phyloP scores from a whole-genome alignment of 2,113 vertebrate species.

The Phodopus roborovskii region DNA sequence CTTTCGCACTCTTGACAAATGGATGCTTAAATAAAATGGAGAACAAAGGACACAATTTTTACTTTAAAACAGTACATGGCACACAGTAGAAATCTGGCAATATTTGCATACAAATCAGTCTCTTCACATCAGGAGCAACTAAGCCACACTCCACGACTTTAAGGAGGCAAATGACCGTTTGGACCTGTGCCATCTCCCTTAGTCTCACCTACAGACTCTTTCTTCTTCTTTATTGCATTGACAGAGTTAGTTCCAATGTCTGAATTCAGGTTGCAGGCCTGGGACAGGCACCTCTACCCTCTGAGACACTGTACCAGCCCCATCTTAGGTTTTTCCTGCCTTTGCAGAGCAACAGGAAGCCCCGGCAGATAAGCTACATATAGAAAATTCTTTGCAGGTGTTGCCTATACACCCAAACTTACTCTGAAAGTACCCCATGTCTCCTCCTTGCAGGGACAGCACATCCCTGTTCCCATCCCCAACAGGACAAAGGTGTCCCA shows the following conservation, averaged over 20 bases:
- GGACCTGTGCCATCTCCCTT: background rate
- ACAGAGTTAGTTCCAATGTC: background rate
- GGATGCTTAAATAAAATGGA: slow-evolving; percentile 88
- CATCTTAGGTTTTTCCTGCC: background rate
- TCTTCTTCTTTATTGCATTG: background rate
- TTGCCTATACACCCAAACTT: background rate
- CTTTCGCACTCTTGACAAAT: slow-evolving; percentile 94
- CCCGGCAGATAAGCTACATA: background rate
- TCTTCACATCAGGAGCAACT: background rate
- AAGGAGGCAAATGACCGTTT: background rate
- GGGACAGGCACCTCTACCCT: no score
- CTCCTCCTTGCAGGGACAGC: background rate
- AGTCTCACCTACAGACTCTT: background rate
- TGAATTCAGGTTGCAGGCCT: background rate
- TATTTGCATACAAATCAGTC: background rate
- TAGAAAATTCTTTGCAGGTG: background rate
- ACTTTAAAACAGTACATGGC: background rate
- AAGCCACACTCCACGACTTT: background rate
- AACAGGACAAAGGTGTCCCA: background rate
- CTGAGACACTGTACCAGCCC: background rate
- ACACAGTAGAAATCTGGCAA: background rate
- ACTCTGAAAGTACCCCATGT: background rate
- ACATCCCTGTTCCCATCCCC: background rate
- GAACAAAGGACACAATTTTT: background rate
- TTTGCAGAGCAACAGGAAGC: background rate